phyloP scores from a whole-genome alignment of 2,797 vertebrate genomes.

The Phataginus tetradactyla region DNA sequence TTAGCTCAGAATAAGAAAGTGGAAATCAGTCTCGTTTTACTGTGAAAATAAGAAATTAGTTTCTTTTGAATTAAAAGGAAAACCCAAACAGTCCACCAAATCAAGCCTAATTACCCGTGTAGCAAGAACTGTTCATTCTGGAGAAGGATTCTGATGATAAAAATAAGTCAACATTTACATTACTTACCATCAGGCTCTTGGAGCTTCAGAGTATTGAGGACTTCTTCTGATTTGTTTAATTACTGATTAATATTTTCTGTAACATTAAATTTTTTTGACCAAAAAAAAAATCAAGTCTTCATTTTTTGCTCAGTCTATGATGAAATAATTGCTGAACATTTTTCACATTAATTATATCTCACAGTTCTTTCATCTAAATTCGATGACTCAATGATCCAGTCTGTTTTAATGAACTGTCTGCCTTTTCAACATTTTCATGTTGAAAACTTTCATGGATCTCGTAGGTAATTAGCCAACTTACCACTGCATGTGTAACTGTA shows the following conservation, averaged over 20 bases:
- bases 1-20: conserved; percentile 39
- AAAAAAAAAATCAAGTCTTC: background rate
- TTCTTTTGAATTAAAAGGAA: conserved; percentile 52
- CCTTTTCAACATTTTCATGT: conserved; percentile 23
- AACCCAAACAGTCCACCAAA: background rate
- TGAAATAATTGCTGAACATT: conserved; percentile 24
- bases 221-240: conserved; percentile 10
- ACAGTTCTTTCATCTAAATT: conserved; percentile 8
- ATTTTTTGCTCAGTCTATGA: background rate
- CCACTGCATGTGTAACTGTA: background rate
- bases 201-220: background rate
- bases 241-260: conserved; percentile 50
- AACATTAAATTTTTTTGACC: background rate
- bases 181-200: background rate
- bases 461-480: background rate
- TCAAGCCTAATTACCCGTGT: background rate
- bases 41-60: conserved; percentile 35
- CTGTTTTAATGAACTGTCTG: conserved; percentile 29
- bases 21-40: background rate
- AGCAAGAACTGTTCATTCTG: conserved; percentile 19
- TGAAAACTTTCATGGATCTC: conserved; percentile 15
- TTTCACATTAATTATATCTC: conserved; percentile 38
- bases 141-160: conserved; percentile 1
- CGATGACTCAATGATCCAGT: background rate
- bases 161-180: conserved; percentile 18